Evolutionary conservation across 2,797 vertebrate genomes (phyloP), one percentile per base, ranked within the genome.

Genomic region (Acanthurus lineatus): DNA sequence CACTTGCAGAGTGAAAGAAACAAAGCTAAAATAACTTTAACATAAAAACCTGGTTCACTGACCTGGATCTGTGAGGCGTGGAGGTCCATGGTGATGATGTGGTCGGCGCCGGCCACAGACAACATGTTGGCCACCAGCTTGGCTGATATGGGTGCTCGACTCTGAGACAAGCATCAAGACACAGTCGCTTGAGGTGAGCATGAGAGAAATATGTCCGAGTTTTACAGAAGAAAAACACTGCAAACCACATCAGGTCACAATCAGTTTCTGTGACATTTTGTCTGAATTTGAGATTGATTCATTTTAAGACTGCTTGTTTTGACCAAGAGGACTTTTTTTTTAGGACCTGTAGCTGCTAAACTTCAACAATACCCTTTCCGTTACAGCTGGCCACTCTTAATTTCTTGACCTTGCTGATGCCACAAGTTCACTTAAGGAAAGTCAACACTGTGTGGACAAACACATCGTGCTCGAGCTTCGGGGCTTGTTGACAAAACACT

Each of bases 51-150:
- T 16, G 1, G 19, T 1, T 17, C 0, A 69, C 92, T 62, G 1
- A 98, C 97, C 97, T 99, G 97, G 81, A 99, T 99, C 90, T 98
- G 97, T 6, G 97, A 99, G n/a, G 97, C 97, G 32, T 98, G 97
- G 20, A 99, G 94, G 85, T 98, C 97, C 97, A 98, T 99, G 75
- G 97, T 99, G 93, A 99, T 99, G 88, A 99, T 98, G 91, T 99
- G 97, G 88, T 98, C 97, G 0, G 97, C 97, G 6, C 97, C 97
- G 1, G 97, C 97, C 60, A 99, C 97, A 0, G 97, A 98, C 47
- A 99, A 85, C 97, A 99, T 99, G 87, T 99, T 98, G 42, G 97
- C 97, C 91, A 98, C 97, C 85, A 98, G 96, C 74, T 99, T 98
- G 61, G 97, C 97, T 4, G 97, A 98, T 90, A 99, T 98, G 1